Percentiles rank a stretch among this genome's conserved stretches.
phyloP scores from a whole-genome alignment of 2,888 invertebrate species.

The Exephanes ischioxanthus region DNA sequence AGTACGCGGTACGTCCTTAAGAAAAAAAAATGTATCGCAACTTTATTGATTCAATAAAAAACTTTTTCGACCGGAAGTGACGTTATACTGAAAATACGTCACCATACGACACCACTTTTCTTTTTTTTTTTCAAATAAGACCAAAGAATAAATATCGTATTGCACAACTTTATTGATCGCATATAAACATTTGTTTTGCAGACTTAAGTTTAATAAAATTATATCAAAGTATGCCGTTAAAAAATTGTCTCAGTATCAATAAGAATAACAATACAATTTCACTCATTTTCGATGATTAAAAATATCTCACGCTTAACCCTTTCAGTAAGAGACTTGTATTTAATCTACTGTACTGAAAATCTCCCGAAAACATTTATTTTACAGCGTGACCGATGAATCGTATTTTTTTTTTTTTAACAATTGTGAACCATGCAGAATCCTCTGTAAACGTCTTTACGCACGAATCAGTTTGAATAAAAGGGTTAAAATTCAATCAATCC shows the following conservation, averaged over 20 bases:
- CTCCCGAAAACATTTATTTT: background rate
- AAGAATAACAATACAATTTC: background rate
- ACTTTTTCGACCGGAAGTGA: no score
- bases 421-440: background rate
- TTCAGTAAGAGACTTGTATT: background rate
- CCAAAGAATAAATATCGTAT: background rate
- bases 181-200: background rate
- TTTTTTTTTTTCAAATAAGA: background rate
- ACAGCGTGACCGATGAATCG: background rate
- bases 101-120: background rate
- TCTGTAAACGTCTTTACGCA: background rate
- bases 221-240: background rate
- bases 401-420: background rate
- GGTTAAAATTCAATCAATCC: constrained; percentile 6
- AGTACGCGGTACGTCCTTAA: background rate
- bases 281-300: background rate
- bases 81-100: no score
- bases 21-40: background rate
- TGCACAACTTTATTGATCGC: constrained; percentile 6
- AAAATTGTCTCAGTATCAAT: background rate
- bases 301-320: background rate
- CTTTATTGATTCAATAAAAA: no score
- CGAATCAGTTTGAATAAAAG: background rate
- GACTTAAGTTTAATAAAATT: constrained; percentile 1
- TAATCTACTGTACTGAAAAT: background rate